These are phyloP conservation scores for Artemia sp. DNA, from an alignment of 2,888 invertebrate genomes.

Conservation along the genomic window DNA sequence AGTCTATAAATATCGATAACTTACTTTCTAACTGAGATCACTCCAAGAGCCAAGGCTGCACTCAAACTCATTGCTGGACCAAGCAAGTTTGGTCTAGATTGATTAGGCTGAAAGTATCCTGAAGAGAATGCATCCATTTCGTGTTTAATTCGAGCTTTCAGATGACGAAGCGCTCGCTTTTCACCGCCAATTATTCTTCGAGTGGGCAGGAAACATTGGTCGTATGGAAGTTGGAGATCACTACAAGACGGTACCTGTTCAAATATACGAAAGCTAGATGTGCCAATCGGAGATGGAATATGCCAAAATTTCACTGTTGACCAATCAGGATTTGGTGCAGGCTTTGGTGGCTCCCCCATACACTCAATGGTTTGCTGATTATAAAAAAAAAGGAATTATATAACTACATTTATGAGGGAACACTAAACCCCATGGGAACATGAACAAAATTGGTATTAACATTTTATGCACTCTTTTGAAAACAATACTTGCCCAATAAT, in stretches of 20 bases:
- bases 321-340: slow-evolving; percentile 36
- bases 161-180: slow-evolving; percentile 41
- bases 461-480: too few relatives aligned
- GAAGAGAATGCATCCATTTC: slow-evolving; percentile 34
- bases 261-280: slow-evolving; percentile 18
- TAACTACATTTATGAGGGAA: too few relatives aligned
- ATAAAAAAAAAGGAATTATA: neutral
- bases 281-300: slow-evolving; percentile 32
- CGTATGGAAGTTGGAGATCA: slow-evolving; percentile 29
- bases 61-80: slow-evolving; percentile 50
- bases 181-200: slow-evolving; percentile 43
- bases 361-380: slow-evolving; percentile 44
- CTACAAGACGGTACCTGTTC: slow-evolving; percentile 16
- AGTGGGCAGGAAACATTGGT: slow-evolving; percentile 23
- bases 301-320: slow-evolving; percentile 36
- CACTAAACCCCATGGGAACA: too few relatives aligned
- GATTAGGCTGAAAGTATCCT: slow-evolving; percentile 49
- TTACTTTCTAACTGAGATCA: slow-evolving; percentile 47
- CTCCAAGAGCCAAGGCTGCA: slow-evolving; percentile 51
- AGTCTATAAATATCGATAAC: slow-evolving; percentile 21
- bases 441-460: too few relatives aligned
- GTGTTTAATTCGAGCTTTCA: slow-evolving; percentile 38
- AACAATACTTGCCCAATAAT: too few relatives aligned
- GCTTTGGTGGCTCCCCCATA: slow-evolving; percentile 44
- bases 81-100: slow-evolving; percentile 46